Percentiles rank a stretch among this genome's conserved stretches.
Conservation (phyloP, 2,888 invertebrate genomes). For the Dendrolimus houi region DNA sequence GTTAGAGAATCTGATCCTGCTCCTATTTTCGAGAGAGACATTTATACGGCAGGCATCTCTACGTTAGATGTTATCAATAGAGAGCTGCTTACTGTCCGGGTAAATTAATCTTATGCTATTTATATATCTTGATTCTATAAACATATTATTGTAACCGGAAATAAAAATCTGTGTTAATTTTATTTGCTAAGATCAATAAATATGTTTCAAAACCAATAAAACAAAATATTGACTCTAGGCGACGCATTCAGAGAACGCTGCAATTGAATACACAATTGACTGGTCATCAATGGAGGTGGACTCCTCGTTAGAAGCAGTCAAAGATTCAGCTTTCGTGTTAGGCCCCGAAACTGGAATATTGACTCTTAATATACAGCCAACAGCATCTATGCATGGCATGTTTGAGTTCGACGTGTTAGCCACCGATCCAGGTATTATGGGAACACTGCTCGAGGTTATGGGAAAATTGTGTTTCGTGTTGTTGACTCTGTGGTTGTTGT, state of each 20-base stretch:
- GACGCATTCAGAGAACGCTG: conserved; percentile 67
- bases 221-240: conserved; percentile 51
- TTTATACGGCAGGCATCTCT: conserved; percentile 73
- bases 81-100: conserved; percentile 62
- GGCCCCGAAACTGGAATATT: conserved; percentile 58
- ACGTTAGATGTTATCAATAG: conserved; percentile 54
- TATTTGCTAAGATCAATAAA: too few relatives aligned
- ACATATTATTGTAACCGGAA: too few relatives aligned
- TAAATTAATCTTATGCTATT: conserved; percentile 19
- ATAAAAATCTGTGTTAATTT: too few relatives aligned
- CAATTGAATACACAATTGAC: conserved; percentile 55
- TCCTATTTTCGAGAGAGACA: conserved; percentile 64
- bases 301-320: conserved; percentile 48
- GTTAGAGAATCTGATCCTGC: conserved; percentile 78
- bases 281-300: conserved; percentile 49
- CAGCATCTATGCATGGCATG: conserved; percentile 75
- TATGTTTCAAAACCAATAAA: too few relatives aligned
- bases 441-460: too few relatives aligned
- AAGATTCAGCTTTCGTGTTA: conserved; percentile 51
- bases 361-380: conserved; percentile 65
- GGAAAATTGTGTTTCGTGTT: too few relatives aligned
- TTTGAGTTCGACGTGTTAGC: conserved; percentile 75
- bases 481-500: too few relatives aligned
- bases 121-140: too few relatives aligned
- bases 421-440: conserved; percentile 57